Evolutionary conservation across 2,797 vertebrate genomes (phyloP).

Genomic region (Etheostoma nigrum): DNA sequence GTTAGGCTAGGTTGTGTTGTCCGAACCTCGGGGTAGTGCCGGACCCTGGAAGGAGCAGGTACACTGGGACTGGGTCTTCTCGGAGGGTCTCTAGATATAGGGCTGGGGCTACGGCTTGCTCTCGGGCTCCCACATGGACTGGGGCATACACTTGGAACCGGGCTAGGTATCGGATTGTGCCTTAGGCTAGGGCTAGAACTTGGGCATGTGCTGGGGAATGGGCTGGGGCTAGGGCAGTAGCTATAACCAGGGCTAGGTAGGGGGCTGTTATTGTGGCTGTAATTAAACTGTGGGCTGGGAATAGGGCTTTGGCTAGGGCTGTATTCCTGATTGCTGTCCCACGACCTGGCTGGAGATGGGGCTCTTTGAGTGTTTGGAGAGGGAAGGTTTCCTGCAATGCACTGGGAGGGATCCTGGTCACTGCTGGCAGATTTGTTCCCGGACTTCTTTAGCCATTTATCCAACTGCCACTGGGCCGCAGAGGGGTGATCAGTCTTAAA

Average conservation of each 20-base stretch:
- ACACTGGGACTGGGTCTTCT: slow-evolving; percentile 71
- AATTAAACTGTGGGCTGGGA: slow-evolving; percentile 84
- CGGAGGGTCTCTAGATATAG: slow-evolving; percentile 60
- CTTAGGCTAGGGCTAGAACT: slow-evolving; percentile 77
- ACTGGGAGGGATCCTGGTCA: slow-evolving; percentile 81
- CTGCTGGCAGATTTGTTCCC: slow-evolving; percentile 86
- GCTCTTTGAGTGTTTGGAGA: slow-evolving; percentile 71
- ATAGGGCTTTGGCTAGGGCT: slow-evolving; percentile 82
- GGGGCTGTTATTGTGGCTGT: slow-evolving; percentile 77
- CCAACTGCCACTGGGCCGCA: slow-evolving; percentile 95
- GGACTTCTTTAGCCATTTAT: slow-evolving; percentile 96
- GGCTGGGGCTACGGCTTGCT: slow-evolving; percentile 77
- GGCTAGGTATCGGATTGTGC: slow-evolving; percentile 65
- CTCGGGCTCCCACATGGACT: slow-evolving; percentile 74
- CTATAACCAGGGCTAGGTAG: slow-evolving; percentile 80
- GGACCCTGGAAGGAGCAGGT: slow-evolving; percentile 50
- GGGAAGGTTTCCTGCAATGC: slow-evolving; percentile 46
- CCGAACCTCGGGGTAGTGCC: slow-evolving; percentile 55
- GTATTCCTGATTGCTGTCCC: slow-evolving; percentile 85
- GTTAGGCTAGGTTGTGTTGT: slow-evolving; percentile 45
- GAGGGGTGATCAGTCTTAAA: slow-evolving; percentile 87
- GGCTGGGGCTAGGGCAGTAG: slow-evolving; percentile 82
- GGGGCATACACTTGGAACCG: slow-evolving; percentile 67
- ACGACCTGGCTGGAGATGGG: slow-evolving; percentile 82
- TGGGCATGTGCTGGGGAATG: slow-evolving; percentile 79